phyloP scores from a whole-genome alignment of 2,888 invertebrate species.

The Tipula unca region DNA sequence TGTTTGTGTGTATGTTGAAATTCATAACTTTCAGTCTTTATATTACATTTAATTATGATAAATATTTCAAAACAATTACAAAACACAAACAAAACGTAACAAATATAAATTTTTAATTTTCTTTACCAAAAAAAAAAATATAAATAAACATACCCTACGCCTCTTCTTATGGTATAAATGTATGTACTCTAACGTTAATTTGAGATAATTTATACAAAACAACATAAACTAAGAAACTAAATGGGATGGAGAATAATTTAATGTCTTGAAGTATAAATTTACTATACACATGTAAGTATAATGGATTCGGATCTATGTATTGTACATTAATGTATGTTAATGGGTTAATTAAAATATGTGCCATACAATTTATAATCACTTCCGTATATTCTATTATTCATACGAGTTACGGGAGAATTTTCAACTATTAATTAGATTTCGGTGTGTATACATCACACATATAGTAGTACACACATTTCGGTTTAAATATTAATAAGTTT shows the following conservation, averaged over 20 bases:
- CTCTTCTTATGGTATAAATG: background rate
- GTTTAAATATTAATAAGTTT: background rate
- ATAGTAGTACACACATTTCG: background rate
- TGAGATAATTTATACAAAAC: background rate
- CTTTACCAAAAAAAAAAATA: background rate
- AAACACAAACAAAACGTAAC: background rate
- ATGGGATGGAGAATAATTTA: background rate
- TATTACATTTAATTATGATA: background rate
- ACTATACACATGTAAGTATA: background rate
- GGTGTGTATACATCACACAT: background rate
- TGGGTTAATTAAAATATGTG: slow-evolving; percentile 8
- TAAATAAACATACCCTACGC: background rate
- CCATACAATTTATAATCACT: background rate
- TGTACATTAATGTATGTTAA: background rate
- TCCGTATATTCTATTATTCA: background rate
- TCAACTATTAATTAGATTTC: background rate
- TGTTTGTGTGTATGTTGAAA: background rate
- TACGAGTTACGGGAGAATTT: background rate
- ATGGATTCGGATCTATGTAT: background rate
- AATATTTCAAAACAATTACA: background rate
- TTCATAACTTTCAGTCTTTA: background rate
- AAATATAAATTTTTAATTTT: background rate
- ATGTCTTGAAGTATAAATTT: background rate
- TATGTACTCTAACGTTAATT: background rate
- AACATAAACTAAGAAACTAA: background rate